These are phyloP conservation scores for Dicyrtomina minuta DNA, from an alignment of 2,888 invertebrate species.

Conservation along the genomic window DNA sequence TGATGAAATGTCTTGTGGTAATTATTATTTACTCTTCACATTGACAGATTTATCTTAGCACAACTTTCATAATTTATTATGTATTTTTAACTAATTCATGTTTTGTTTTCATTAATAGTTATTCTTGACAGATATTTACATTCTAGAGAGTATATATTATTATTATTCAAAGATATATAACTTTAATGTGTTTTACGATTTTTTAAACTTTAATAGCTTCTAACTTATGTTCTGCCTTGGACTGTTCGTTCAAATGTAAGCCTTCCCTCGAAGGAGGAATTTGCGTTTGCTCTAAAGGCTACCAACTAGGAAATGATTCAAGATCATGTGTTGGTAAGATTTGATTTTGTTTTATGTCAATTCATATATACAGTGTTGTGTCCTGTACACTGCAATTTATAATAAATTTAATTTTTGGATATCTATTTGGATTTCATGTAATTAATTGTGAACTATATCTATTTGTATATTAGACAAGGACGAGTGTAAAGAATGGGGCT, in stretches of 20 bases:
- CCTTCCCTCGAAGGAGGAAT: conserved; percentile 85
- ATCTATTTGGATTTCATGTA: background rate
- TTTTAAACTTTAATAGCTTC: conserved; percentile 62
- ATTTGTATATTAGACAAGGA: conserved; percentile 86
- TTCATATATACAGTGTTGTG: background rate
- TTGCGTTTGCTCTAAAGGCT: conserved; percentile 86
- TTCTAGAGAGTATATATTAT: background rate
- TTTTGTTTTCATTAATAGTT: background rate
- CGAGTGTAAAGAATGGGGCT: conserved; percentile 89
- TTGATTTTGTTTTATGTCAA: too few species aligned
- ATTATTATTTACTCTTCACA: conserved; percentile 58
- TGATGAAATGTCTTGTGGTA: conserved; percentile 87
- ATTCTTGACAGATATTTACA: background rate
- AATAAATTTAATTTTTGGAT: conserved; percentile 4
- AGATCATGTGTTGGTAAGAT: conserved; percentile 73
- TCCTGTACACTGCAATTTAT: too few species aligned
- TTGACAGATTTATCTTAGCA: background rate
- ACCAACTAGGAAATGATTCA: conserved; percentile 77
- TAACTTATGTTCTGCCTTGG: conserved; percentile 76
- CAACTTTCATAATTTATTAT: background rate
- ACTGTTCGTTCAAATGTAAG: conserved; percentile 88
- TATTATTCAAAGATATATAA: background rate
- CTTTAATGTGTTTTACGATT: background rate
- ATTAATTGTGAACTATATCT: conserved; percentile 1
- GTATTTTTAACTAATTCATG: background rate